These are phyloP conservation scores for Maniola hyperantus DNA, from an alignment of 2,888 invertebrate species.

Conservation along the genomic window DNA sequence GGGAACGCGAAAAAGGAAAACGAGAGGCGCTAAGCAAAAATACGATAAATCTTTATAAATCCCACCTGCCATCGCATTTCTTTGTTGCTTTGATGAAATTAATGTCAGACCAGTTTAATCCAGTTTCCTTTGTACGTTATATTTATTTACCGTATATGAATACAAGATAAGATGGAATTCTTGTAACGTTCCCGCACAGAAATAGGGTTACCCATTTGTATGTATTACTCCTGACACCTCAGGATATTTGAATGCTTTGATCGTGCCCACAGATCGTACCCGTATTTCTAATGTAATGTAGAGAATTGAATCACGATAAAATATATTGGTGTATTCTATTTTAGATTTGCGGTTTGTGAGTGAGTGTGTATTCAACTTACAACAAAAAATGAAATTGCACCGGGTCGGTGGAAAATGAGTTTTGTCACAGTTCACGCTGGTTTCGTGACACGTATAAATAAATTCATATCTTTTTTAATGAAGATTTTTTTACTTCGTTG, in stretches of 20 bases:
- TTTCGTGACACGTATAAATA: not conserved
- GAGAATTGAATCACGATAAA: constrained; percentile 1
- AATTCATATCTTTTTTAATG: not conserved
- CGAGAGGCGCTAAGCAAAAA: constrained; percentile 11
- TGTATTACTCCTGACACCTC: constrained; percentile 13
- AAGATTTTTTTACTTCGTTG: not conserved
- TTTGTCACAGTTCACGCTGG: too few relatives aligned
- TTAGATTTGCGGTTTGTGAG: not conserved
- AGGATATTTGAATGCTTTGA: constrained; percentile 12
- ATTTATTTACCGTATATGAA: constrained; percentile 19
- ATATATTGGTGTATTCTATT: not conserved
- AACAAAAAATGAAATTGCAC: not conserved
- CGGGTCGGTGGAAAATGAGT: not conserved
- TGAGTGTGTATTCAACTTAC: not conserved
- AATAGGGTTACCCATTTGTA: constrained; percentile 9
- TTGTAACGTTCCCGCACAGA: constrained; percentile 5
- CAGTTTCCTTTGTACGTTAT: constrained; percentile 5
- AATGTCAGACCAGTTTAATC: constrained; percentile 25
- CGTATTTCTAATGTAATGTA: not conserved
- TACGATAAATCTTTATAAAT: constrained; percentile 31
- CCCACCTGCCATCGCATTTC: constrained; percentile 18
- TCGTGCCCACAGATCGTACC: not conserved
- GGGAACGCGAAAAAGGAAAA: constrained; percentile 8
- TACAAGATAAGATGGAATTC: constrained; percentile 15
- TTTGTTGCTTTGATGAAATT: constrained; percentile 26